Conservation (phyloP, 2,113 vertebrate genomes). For the Tetrax tetrax region DNA sequence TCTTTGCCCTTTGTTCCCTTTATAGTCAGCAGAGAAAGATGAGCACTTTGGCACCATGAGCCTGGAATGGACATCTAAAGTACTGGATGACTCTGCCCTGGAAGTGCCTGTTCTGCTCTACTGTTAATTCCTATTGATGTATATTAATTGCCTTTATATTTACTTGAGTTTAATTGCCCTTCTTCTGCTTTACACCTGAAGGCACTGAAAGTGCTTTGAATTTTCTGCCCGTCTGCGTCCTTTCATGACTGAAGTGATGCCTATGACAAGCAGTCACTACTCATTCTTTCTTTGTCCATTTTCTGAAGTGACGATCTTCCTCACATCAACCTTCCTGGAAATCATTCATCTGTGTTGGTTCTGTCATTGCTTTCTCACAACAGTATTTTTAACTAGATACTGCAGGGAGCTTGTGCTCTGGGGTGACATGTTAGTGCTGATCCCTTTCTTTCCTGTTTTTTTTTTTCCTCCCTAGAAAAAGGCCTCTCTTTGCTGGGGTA, state of each 20-base stretch:
- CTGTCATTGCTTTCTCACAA: not conserved
- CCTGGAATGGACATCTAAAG: not conserved
- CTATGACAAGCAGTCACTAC: not conserved
- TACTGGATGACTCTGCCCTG: not conserved
- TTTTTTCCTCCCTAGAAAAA: constrained; percentile 66
- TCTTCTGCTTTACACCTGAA: not conserved
- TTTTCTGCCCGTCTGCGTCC: not conserved
- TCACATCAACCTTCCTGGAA: not conserved
- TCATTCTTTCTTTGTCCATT: not conserved
- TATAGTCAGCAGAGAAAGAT: not conserved
- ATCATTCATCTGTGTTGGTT: not conserved
- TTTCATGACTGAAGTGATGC: not conserved
- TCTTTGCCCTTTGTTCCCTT: not conserved
- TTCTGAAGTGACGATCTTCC: not conserved
- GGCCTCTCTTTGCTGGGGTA: constrained; percentile 80
- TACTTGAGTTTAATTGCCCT: not conserved
- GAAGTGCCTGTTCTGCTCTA: not conserved
- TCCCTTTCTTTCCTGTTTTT: not conserved
- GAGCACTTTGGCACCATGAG: not conserved
- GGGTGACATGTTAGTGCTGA: not conserved
- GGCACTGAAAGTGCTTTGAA: not conserved
- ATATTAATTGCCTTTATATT: not conserved
- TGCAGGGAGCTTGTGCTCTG: not conserved
- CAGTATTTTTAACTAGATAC: not conserved
- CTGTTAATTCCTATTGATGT: not conserved